These are phyloP conservation scores for Neodontobutis hainanensis DNA, from an alignment of 2,113 vertebrate genomes.

Conservation along the genomic window DNA sequence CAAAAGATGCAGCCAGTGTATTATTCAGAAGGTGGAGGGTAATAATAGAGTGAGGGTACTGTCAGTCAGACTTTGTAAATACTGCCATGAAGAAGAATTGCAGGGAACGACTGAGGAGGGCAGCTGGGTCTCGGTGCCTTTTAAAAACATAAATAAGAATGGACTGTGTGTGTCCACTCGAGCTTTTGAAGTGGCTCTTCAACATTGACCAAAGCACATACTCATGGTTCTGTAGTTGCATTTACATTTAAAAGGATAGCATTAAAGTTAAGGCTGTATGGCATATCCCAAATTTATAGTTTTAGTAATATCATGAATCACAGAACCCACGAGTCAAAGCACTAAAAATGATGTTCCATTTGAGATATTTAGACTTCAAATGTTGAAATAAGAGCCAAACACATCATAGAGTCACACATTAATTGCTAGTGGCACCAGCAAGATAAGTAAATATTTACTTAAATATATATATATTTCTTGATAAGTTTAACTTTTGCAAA, in stretches of 20 bases:
- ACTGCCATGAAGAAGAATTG: constrained; percentile 6
- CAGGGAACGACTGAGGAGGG: background rate
- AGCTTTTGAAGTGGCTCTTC: background rate
- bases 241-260: background rate
- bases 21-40: constrained; percentile 11
- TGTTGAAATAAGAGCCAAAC: no score
- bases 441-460: no score
- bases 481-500: no score
- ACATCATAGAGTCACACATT: no score
- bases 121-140: background rate
- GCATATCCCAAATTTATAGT: no score
- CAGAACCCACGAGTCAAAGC: no score
- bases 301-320: no score
- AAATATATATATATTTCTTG: no score
- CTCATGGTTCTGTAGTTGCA: background rate
- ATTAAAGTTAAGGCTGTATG: background rate
- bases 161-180: background rate
- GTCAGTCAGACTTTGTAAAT: constrained; percentile 7
- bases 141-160: background rate
- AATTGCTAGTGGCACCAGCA: no score
- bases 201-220: background rate
- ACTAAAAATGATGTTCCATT: no score
- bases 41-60: constrained; percentile 12
- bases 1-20: constrained; percentile 5
- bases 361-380: no score